These are phyloP conservation scores for Ethmia dodecea DNA, from an alignment of 2,888 invertebrate species.

Conservation along the genomic window DNA sequence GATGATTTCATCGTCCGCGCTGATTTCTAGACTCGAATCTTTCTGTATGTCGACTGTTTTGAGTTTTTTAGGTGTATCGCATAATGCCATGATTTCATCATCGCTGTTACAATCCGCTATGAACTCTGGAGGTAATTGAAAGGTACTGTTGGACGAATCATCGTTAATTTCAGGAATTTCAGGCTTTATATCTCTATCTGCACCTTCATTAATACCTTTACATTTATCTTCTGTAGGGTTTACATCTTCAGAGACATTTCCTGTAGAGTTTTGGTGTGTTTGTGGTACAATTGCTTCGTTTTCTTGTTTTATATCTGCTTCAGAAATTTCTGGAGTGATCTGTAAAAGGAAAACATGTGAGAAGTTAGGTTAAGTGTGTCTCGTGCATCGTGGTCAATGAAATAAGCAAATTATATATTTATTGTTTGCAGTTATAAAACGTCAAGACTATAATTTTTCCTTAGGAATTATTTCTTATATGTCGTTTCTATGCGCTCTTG, in stretches of 20 bases:
- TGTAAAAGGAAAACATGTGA: too few relatives aligned
- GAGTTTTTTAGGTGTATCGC: slow-evolving; percentile 36
- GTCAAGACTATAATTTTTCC: too few relatives aligned
- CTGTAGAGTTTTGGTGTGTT: too few relatives aligned
- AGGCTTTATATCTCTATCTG: neutral
- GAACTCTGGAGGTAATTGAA: slow-evolving; percentile 31
- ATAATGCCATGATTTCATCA: slow-evolving; percentile 19
- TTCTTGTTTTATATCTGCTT: too few relatives aligned
- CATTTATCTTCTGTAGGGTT: neutral
- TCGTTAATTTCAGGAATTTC: slow-evolving; percentile 6
- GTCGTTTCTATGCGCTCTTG: too few relatives aligned
- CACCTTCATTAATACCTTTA: neutral
- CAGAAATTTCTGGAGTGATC: too few relatives aligned
- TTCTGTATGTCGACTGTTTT: slow-evolving; percentile 41
- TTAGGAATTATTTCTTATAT: too few relatives aligned
- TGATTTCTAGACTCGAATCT: slow-evolving; percentile 52
- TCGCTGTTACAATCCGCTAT: slow-evolving; percentile 25
- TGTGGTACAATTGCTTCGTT: too few relatives aligned
- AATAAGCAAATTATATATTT: too few relatives aligned
- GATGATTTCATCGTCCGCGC: slow-evolving; percentile 36
- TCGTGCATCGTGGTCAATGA: too few relatives aligned
- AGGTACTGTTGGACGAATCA: slow-evolving; percentile 27
- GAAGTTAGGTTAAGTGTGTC: too few relatives aligned
- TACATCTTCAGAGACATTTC: neutral
- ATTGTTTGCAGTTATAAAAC: too few relatives aligned